phyloP scores from a whole-genome alignment of 2,113 vertebrate species.

The Microcebus murinus region DNA sequence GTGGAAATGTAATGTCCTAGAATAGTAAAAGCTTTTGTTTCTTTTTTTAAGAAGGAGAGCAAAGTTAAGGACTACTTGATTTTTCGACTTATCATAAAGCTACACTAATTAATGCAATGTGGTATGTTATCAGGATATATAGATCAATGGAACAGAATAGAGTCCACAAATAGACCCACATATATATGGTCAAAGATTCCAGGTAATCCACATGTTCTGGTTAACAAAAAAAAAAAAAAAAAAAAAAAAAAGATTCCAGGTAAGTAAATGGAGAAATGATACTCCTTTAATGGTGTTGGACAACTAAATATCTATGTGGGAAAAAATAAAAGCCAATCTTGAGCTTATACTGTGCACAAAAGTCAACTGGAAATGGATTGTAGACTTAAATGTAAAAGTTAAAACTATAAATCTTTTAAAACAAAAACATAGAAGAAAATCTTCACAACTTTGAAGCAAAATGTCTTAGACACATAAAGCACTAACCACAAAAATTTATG shows the following conservation, averaged over 20 bases:
- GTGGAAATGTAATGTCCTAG: not conserved
- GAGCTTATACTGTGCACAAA: not conserved
- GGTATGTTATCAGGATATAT: not conserved
- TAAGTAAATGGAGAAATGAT: not conserved
- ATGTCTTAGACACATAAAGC: not conserved
- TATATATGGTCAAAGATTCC: not conserved
- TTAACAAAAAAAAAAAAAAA: no score
- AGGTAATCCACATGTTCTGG: no score
- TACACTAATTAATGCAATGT: not conserved
- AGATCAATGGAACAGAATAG: not conserved
- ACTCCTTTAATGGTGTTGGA: not conserved
- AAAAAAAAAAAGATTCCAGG: not conserved
- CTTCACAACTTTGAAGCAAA: slow-evolving; percentile 27
- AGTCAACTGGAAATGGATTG: not conserved
- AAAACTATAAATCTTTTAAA: not conserved
- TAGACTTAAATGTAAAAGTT: slow-evolving; percentile 27
- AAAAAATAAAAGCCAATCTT: not conserved
- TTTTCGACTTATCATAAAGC: not conserved
- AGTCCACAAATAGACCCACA: not conserved
- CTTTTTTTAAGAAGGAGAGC: not conserved
- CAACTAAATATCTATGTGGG: not conserved
- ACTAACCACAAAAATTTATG: not conserved
- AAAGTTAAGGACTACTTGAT: not conserved
- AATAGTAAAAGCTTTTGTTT: not conserved
- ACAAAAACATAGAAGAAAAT: slow-evolving; percentile 12